Base-by-base conservation (phyloP, 1,140 invertebrate genomes). In the Thaumetopoea pityocampa region DNA sequence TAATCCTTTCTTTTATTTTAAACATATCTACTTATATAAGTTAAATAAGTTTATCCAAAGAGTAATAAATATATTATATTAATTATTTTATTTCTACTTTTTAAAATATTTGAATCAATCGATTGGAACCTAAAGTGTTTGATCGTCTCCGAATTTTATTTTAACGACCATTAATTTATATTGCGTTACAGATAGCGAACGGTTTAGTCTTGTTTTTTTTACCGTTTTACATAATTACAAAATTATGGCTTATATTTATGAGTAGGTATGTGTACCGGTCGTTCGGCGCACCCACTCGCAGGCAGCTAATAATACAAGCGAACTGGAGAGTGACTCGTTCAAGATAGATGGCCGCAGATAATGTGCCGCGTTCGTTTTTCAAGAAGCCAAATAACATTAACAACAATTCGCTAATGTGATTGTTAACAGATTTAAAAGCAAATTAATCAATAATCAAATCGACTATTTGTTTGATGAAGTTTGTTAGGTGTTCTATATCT, bases 221-320 rank as follows among this genome's bases (percentile, higher is more conserved):
- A 74, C 64, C 70, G 74, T 66, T 77, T 79, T 69, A 77, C 61
- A 71, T 76, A 77, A 77, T 78, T 82, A 82, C 70, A 66, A 73
- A 78, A 78, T 77, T 77, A 77, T 81, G 70, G 67, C 60, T 72
- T 67, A 64, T 61, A 65, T 69, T 66, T 61, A 67, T 56, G 62
- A 65, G 55, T 65, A 57, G 29, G 30, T 52, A 51, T 44, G 50
- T 27, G 37, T 51, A 46, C 27, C 47, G 45, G 49, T 47, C 33
- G 24, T 9, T 8, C 42, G 55, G 42, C 62, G 62, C 69, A 60
- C 73, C 69, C 77, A 78, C 73, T 69, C 64, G 36, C 58, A 35
- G 41, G 47, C 53, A 52, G 58, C 52, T 63, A 58, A 60, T 61
- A 59, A 62, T 45, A n/a, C n/a, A n/a, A n/a, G n/a, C 68, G 65